Evolutionary conservation across 2,888 invertebrate genomes (phyloP).

Genomic region (Meghimatium bilineatum): DNA sequence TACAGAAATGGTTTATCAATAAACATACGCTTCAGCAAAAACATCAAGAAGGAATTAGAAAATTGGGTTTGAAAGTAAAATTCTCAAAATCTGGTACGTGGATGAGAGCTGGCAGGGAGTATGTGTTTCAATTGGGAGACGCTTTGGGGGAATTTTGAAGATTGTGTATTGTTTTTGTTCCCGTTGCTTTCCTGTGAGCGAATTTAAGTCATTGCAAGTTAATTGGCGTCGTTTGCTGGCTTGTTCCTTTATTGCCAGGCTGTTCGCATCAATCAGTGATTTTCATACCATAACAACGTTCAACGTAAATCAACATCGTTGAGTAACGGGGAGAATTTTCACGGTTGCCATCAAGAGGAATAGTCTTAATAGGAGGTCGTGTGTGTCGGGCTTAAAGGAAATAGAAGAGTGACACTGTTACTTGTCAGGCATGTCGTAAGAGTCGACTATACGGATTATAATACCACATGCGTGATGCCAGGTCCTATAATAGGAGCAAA

Average conservation of each 20-base stretch:
- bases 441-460: too few relatives aligned
- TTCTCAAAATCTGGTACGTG: not conserved
- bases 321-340: not conserved
- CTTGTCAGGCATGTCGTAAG: too few relatives aligned
- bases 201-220: not conserved
- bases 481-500: too few relatives aligned
- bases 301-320: not conserved
- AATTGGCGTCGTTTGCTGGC: constrained; percentile 7
- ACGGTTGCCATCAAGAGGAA: too few relatives aligned
- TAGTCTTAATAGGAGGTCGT: too few relatives aligned
- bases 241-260: not conserved
- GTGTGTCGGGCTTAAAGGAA: too few relatives aligned
- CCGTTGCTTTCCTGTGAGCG: not conserved
- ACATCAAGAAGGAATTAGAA: too few relatives aligned
- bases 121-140: not conserved
- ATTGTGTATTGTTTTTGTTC: not conserved
- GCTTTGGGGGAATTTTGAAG: not conserved
- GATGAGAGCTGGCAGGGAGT: not conserved
- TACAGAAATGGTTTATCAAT: too few relatives aligned
- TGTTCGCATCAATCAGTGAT: not conserved
- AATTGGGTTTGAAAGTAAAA: not conserved
- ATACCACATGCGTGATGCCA: too few relatives aligned
- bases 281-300: not conserved
- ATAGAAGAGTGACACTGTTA: too few relatives aligned
- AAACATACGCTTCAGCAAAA: too few relatives aligned